phyloP scores from a whole-genome alignment of 2,888 invertebrate species.

The Hyppa rectilinea region DNA sequence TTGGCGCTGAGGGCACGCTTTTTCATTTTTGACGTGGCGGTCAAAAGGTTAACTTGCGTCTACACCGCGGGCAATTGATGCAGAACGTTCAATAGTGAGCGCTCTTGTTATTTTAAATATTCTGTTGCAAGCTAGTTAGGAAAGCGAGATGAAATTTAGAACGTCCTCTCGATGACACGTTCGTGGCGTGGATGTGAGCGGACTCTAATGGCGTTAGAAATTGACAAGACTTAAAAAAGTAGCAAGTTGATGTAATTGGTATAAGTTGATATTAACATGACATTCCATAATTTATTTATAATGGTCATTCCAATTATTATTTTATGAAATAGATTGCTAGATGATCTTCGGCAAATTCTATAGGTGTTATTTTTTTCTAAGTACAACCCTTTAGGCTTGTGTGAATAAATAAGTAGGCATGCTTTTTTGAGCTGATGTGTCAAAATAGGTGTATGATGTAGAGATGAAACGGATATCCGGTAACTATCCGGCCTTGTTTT shows the following conservation, averaged over 20 bases:
- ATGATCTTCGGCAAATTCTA: not conserved
- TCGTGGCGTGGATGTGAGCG: not conserved
- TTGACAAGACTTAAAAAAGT: not conserved
- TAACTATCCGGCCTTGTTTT: too few relatives aligned
- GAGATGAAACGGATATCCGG: too few relatives aligned
- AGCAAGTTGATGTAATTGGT: not conserved
- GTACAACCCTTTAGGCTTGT: not conserved
- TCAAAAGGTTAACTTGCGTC: too few relatives aligned
- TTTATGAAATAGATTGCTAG: not conserved
- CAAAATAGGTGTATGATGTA: constrained; percentile 3
- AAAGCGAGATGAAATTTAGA: not conserved
- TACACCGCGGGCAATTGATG: not conserved
- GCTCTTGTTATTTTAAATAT: not conserved
- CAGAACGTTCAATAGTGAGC: not conserved
- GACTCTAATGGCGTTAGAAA: not conserved
- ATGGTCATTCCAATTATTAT: constrained; percentile 20
- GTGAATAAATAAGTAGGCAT: not conserved
- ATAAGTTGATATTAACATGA: constrained; percentile 9
- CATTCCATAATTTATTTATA: too few relatives aligned
- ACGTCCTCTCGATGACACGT: too few relatives aligned
- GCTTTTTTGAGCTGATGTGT: not conserved
- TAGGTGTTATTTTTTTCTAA: not conserved
- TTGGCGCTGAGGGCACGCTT: too few relatives aligned
- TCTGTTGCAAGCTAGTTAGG: not conserved
- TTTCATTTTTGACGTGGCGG: too few relatives aligned